Percentiles rank a stretch among this genome's conserved stretches.
Evolutionary conservation across 2,797 vertebrate species (phyloP).

Genomic region (Anniella stebbinsi): DNA sequence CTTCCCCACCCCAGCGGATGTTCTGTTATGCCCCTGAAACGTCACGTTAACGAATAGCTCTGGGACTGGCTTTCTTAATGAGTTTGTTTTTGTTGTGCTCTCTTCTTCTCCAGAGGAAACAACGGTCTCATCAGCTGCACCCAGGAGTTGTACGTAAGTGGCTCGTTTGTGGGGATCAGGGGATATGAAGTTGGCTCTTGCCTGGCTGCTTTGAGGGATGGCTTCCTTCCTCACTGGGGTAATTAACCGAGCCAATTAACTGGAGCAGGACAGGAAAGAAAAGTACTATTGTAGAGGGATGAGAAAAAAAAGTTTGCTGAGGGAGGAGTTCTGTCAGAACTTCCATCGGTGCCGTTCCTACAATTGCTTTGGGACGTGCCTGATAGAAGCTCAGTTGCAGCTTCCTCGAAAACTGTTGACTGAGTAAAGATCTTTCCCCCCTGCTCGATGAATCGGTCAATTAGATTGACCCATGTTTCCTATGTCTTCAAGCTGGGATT

Average conservation of each 20-base stretch:
- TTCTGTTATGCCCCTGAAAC: neutral
- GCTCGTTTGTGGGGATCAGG: constrained; percentile 17
- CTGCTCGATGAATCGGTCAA: neutral
- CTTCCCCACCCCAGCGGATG: neutral
- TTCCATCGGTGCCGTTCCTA: neutral
- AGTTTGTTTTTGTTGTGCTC: neutral
- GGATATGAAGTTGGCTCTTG: neutral
- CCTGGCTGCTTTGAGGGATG: neutral
- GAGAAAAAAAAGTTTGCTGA: neutral
- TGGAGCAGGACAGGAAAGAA: neutral
- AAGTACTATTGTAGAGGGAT: neutral
- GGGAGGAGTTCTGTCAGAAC: neutral
- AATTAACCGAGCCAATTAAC: constrained; percentile 19
- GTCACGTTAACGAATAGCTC: constrained; percentile 12
- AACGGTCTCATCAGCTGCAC: neutral
- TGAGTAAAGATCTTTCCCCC: neutral
- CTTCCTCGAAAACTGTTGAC: neutral
- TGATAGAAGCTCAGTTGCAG: neutral
- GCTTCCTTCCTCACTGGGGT: neutral
- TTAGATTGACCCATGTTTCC: neutral
- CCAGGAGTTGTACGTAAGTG: neutral
- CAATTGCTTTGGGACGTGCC: too few relatives aligned
- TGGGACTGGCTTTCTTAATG: neutral
- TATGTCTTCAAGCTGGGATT: neutral
- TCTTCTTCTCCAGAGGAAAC: neutral